Evolutionary conservation across 2,888 invertebrate species (phyloP).

Genomic region (Dryobotodes eremita): DNA sequence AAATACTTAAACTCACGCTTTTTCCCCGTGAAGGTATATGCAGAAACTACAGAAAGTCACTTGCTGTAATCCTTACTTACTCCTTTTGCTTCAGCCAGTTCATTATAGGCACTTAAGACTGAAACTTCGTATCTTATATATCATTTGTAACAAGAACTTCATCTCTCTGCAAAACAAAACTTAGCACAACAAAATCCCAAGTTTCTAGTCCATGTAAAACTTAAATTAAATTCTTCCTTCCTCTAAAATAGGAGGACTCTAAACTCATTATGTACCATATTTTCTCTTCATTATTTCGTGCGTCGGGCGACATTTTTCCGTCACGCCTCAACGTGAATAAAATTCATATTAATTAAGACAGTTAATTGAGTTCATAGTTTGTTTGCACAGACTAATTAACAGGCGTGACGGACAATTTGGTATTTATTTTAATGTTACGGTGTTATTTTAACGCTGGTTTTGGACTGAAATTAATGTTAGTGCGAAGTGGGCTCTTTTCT

Average conservation of each 20-base stretch:
- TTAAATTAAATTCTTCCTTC: conserved; percentile 17
- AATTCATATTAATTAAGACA: conserved; percentile 58
- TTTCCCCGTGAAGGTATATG: too few relatives aligned
- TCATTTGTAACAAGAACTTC: background rate
- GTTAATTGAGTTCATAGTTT: conserved; percentile 61
- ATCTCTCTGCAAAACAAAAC: background rate
- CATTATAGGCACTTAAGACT: too few relatives aligned
- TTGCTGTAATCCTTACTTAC: too few relatives aligned
- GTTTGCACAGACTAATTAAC: conserved; percentile 47
- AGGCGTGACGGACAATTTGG: conserved; percentile 31
- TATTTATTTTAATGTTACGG: conserved; percentile 37
- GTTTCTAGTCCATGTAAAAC: conserved; percentile 11
- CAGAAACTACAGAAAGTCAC: background rate
- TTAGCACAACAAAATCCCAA: background rate
- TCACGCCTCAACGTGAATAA: conserved; percentile 46
- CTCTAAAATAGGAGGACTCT: conserved; percentile 23
- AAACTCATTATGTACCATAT: conserved; percentile 58
- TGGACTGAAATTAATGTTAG: conserved; percentile 4
- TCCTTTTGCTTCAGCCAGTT: background rate
- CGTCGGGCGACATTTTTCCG: conserved; percentile 44
- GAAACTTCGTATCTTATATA: background rate
- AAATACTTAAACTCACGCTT: background rate
- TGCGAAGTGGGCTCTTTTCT: conserved; percentile 2
- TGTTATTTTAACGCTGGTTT: conserved; percentile 32
- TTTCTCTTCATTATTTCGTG: conserved; percentile 58